Conservation (phyloP, 2,797 vertebrate genomes). For the Anguilla marmorata region DNA sequence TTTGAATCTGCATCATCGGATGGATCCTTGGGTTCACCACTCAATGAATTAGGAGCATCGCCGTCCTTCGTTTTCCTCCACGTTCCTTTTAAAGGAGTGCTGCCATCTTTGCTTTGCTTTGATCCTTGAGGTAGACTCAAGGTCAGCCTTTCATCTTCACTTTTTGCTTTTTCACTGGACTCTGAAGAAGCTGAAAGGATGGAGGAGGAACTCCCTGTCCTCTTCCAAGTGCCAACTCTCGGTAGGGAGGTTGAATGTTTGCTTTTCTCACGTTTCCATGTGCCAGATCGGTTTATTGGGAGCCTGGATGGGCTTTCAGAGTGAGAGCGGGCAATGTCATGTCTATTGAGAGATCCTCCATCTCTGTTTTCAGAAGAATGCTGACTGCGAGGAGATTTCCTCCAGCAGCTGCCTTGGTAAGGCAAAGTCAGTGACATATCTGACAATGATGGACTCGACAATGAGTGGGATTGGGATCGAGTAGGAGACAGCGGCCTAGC, state of each 20-base stretch:
- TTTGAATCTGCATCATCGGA: constrained; percentile 70
- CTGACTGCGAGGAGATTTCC: constrained; percentile 76
- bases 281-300: constrained; percentile 88
- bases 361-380: constrained; percentile 76
- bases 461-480: constrained; percentile 77
- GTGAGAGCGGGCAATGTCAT: constrained; percentile 87
- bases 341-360: constrained; percentile 73
- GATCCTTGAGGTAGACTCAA: constrained; percentile 67
- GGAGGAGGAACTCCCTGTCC: constrained; percentile 94
- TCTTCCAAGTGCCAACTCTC: constrained; percentile 97
- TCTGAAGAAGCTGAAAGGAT: constrained; percentile 95
- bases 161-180: constrained; percentile 91
- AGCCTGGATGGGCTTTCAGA: constrained; percentile 95
- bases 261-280: constrained; percentile 91
- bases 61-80: constrained; percentile 89
- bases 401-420: constrained; percentile 74
- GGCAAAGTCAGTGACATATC: constrained; percentile 77
- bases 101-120: constrained; percentile 75
- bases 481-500: constrained; percentile 66
- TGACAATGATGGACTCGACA: constrained; percentile 83
- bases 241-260: constrained; percentile 94
- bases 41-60: constrained; percentile 72
- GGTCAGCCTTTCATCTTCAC: constrained; percentile 81
- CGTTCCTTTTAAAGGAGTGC: constrained; percentile 81
- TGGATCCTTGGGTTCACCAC: constrained; percentile 62